Percentiles rank a stretch among this genome's conserved stretches.
phyloP scores from a whole-genome alignment of 2,797 vertebrate species.

The Enteromius afrohamiltoni region DNA sequence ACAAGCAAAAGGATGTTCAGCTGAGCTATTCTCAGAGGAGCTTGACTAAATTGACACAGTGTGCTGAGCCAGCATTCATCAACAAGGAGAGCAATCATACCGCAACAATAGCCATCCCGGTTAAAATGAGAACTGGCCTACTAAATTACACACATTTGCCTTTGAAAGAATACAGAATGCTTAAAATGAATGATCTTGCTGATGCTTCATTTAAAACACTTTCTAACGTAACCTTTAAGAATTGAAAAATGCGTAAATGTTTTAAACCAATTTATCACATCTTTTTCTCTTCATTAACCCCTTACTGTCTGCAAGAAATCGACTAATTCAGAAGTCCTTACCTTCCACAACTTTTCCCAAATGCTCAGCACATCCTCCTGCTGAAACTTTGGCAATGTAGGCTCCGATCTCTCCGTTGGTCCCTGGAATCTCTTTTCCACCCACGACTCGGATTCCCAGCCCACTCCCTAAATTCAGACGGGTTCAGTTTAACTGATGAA shows the following conservation, averaged over 20 bases:
- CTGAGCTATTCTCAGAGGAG: conserved; percentile 17
- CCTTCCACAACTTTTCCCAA: conserved; percentile 90
- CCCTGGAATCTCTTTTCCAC: conserved; percentile 96
- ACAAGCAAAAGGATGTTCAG: conserved; percentile 27
- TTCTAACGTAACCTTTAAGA: background rate
- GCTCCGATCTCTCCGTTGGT: conserved; percentile 91
- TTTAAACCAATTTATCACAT: background rate
- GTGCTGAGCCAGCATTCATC: conserved; percentile 30
- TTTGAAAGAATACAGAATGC: background rate
- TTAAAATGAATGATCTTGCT: background rate
- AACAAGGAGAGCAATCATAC: conserved; percentile 27
- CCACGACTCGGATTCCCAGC: conserved; percentile 92
- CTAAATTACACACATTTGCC: conserved; percentile 25
- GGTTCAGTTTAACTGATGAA: conserved; percentile 38
- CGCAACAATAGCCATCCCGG: conserved; percentile 5
- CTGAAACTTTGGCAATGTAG: conserved; percentile 92
- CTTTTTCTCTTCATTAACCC: background rate
- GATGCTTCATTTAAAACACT: background rate
- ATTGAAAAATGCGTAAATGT: background rate
- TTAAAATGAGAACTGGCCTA: conserved; percentile 41
- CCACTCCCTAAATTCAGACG: conserved; percentile 73
- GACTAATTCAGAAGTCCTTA: conserved; percentile 70
- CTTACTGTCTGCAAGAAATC: background rate
- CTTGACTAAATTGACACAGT: conserved; percentile 25
- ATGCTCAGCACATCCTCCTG: conserved; percentile 91